These are phyloP conservation scores for Pachycephus smyrnensis DNA, from an alignment of 2,888 invertebrate genomes.

Conservation along the genomic window DNA sequence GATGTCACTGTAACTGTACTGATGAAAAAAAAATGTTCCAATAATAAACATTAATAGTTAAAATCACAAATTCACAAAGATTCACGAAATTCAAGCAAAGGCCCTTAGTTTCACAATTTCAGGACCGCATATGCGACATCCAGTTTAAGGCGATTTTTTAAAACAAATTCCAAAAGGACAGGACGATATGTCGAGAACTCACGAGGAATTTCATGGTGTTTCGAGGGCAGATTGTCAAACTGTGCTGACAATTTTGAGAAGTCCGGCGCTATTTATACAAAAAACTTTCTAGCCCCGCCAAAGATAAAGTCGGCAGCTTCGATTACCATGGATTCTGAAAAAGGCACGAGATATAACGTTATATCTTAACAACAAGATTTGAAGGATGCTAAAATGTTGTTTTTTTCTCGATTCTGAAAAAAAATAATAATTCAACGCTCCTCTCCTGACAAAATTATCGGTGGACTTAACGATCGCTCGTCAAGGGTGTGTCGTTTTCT, in stretches of 20 bases:
- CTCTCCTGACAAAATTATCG: no score
- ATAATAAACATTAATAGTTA: not conserved
- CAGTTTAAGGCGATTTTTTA: not conserved
- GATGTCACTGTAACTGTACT: not conserved
- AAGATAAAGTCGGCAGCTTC: not conserved
- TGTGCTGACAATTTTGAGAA: not conserved
- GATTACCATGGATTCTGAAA: not conserved
- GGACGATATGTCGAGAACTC: not conserved
- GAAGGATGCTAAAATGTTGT: not conserved
- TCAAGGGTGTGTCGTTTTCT: not conserved
- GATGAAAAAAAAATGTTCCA: no score
- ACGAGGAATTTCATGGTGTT: constrained; percentile 1
- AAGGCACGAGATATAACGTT: not conserved
- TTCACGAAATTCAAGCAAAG: not conserved
- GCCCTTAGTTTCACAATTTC: not conserved
- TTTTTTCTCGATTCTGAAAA: no score
- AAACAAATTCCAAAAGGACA: not conserved
- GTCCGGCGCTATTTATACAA: not conserved
- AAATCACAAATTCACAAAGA: not conserved
- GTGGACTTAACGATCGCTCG: not conserved
- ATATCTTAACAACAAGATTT: not conserved
- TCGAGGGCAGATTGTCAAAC: not conserved
- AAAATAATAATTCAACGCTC: no score
- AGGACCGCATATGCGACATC: not conserved
- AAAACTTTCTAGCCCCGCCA: not conserved